A percentile compares a stretch with the other conserved stretches of the same genome.
These are phyloP conservation scores for Philantomba maxwellii DNA, from an alignment of 2,113 vertebrate genomes.

Conservation along the genomic window DNA sequence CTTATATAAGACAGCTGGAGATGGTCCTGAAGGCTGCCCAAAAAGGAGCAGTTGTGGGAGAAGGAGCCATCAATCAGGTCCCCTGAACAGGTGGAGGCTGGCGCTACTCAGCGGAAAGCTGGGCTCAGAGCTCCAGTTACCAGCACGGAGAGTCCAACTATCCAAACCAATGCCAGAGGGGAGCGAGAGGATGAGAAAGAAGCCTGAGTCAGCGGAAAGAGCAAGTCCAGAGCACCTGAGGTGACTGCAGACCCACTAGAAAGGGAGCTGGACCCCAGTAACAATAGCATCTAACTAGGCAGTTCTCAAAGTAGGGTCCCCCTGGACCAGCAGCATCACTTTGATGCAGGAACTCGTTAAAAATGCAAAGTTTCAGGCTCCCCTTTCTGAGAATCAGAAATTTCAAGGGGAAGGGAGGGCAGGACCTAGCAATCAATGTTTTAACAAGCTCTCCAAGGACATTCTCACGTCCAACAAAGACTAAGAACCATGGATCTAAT, in stretches of 20 bases:
- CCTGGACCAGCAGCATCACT: neutral
- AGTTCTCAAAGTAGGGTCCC: neutral
- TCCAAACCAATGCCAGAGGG: neutral
- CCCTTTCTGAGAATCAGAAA: neutral
- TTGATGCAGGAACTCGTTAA: neutral
- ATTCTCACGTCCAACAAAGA: neutral
- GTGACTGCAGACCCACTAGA: conserved; percentile 9
- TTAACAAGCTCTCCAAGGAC: neutral
- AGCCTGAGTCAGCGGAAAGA: conserved; percentile 56
- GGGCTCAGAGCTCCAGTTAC: conserved; percentile 56
- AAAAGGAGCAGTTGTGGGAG: conserved; percentile 38
- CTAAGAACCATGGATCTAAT: neutral
- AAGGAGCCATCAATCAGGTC: conserved; percentile 56
- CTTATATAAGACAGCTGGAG: conserved; percentile 60
- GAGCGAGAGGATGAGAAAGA: neutral
- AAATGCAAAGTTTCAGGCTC: neutral
- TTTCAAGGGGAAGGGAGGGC: neutral
- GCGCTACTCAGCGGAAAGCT: neutral
- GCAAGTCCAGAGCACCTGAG: conserved; percentile 49
- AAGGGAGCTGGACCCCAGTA: neutral
- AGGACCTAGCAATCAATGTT: neutral
- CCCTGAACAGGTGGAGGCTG: conserved; percentile 61
- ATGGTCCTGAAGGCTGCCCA: conserved; percentile 26
- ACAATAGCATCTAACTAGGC: no score
- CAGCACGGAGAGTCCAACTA: neutral